Evolutionary conservation across 1,140 invertebrate genomes (phyloP), one percentile per base, ranked within the genome.

Genomic region (Procambarus virginalis): DNA sequence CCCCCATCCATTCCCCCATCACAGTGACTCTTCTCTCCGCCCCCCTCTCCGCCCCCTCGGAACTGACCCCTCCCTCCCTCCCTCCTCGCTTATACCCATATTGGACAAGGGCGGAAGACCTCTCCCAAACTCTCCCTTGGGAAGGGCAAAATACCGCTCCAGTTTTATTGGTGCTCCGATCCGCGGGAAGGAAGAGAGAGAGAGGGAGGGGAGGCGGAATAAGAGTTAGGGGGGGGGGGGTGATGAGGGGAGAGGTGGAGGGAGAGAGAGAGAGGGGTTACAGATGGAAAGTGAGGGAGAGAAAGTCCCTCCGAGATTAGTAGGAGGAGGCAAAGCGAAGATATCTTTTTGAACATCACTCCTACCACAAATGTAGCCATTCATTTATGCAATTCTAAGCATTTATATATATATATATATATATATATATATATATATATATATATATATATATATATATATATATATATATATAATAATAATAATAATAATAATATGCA

Each of bases 71-170:
- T 58, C 79, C 55, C 79, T 60, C 45, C 68, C 4, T 20, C 82
- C 68, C 68, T 17, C 70, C 46, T 70, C 64, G 46, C 82, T 84
- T 73, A 73, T 45, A 51, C 82, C 60, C 46, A 84, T 84, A 73
- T 70, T 84, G 70, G 82, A 73, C 64, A 73, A n/a, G 68, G 68
- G 34, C 45, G 68, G 60, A 75, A 84, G 70, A 84, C 10, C 45
- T 34, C n/a, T 17, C 64, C 68, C 46, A 9, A n/a, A 48, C 82
- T 75, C 82, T 3, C 82, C 48, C 82, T 34, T 22, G 82, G 68
- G 82, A 73, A n/a, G 20, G 14, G 82, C n/a, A 48, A 84, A 84
- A 83, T 83, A 83, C 68, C 81, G 81, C 82, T 73, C n/a, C 82
- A 34, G 82, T 84, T 84, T 84, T 84, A 73, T 73, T 73, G 82